Percentiles rank a stretch among this genome's conserved stretches.
Evolutionary conservation across 2,797 vertebrate genomes (phyloP).

Genomic region (Falco biarmicus): DNA sequence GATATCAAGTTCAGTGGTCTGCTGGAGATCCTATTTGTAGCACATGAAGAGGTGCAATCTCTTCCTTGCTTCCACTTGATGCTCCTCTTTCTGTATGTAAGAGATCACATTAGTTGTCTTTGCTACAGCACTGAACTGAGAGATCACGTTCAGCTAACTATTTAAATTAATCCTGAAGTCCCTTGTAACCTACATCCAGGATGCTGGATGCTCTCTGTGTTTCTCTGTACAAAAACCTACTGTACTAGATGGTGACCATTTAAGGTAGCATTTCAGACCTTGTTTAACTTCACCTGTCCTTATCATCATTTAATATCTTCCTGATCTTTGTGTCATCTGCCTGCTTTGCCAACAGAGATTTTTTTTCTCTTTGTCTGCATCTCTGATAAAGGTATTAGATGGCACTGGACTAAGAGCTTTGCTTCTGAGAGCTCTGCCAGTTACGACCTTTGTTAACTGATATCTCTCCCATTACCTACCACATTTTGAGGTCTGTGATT

Average conservation of each 20-base stretch:
- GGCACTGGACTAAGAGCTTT: background rate
- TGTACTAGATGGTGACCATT: background rate
- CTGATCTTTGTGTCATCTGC: background rate
- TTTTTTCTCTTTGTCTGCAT: background rate
- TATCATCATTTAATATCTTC: background rate
- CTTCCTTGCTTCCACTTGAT: background rate
- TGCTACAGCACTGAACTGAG: background rate
- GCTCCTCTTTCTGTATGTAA: background rate
- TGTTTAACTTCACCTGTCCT: background rate
- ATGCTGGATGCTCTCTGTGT: background rate
- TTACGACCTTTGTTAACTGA: slow-evolving; percentile 35
- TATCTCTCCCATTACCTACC: slow-evolving; percentile 25
- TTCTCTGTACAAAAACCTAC: background rate
- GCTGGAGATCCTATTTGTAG: background rate
- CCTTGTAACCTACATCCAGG: background rate
- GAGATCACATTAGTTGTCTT: background rate
- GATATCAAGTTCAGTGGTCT: background rate
- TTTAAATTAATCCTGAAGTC: background rate
- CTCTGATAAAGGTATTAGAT: background rate
- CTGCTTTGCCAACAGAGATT: background rate
- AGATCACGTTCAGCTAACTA: background rate
- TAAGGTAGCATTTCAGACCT: background rate
- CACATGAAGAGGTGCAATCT: background rate
- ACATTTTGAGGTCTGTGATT: slow-evolving; percentile 19
- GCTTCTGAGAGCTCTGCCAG: background rate